These are phyloP conservation scores for Benitochromis conjunctus DNA, from an alignment of 2,113 vertebrate genomes.

Conservation along the genomic window DNA sequence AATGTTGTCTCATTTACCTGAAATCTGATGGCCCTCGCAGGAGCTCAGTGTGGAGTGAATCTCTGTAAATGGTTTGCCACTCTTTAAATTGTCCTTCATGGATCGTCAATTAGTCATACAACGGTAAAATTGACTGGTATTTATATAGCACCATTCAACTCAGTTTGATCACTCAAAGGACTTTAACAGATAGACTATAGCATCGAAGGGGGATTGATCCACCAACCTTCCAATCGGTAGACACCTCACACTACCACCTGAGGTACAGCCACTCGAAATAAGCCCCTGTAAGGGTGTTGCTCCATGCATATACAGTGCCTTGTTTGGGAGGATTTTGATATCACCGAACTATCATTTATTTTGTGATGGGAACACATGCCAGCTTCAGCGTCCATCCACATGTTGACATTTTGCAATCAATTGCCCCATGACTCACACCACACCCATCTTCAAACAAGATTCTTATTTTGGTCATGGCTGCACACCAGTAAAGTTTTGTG, in stretches of 20 bases:
- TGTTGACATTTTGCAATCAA: not conserved
- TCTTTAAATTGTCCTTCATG: conserved; percentile 18
- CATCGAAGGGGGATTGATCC: not conserved
- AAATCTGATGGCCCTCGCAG: conserved; percentile 21
- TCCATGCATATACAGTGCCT: not conserved
- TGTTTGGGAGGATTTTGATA: not conserved
- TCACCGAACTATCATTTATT: not conserved
- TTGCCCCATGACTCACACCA: not conserved
- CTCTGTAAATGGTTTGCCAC: not conserved
- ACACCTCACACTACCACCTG: not conserved
- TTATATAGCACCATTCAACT: not conserved
- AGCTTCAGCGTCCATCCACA: not conserved
- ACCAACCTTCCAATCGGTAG: not conserved
- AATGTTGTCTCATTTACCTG: not conserved
- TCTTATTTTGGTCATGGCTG: fast-evolving
- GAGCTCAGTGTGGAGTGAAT: not conserved
- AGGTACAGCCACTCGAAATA: not conserved
- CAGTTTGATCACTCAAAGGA: not conserved
- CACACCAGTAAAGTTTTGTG: not conserved
- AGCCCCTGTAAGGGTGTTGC: not conserved
- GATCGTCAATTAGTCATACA: not conserved
- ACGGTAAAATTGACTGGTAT: not conserved
- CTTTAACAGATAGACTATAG: not conserved
- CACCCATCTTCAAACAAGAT: not conserved
- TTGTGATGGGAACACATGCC: not conserved